These are phyloP conservation scores for Charanyca ferruginea DNA, from an alignment of 2,888 invertebrate genomes.

Conservation along the genomic window DNA sequence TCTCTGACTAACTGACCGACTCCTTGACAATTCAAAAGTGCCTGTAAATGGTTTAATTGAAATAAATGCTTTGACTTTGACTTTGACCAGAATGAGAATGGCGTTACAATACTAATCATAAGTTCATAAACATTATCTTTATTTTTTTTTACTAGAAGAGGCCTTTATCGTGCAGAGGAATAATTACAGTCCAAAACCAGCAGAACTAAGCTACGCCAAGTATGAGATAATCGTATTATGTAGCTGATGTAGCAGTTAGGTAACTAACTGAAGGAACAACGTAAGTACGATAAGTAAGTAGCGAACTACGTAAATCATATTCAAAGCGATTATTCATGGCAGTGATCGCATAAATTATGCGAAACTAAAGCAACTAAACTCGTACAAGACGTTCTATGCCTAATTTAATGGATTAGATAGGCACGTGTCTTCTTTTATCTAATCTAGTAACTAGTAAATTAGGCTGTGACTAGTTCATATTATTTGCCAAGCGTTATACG, in stretches of 20 bases:
- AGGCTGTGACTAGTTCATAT: background rate
- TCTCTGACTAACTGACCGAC: no score
- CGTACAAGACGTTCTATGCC: slow-evolving; percentile 44
- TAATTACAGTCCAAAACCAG: background rate
- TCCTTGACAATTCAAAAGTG: no score
- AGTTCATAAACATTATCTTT: background rate
- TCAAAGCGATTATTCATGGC: slow-evolving; percentile 62
- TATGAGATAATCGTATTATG: slow-evolving; percentile 45
- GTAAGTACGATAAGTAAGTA: slow-evolving; percentile 33
- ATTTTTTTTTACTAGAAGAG: background rate
- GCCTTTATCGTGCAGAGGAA: background rate
- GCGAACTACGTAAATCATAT: slow-evolving; percentile 62
- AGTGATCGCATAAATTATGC: slow-evolving; percentile 63
- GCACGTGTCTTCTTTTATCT: slow-evolving; percentile 41
- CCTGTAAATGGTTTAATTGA: no score
- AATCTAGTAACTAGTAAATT: slow-evolving; percentile 30
- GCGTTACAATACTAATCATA: no score
- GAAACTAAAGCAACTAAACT: slow-evolving; percentile 57
- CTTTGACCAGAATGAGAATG: no score
- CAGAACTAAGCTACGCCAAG: background rate
- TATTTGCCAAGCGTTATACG: no score
- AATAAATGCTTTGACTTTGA: no score
- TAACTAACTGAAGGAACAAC: slow-evolving; percentile 35
- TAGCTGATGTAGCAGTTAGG: slow-evolving; percentile 22
- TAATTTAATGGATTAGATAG: slow-evolving; percentile 62